Percentiles rank a stretch among this genome's conserved stretches.
These are phyloP conservation scores for Rhagoletis zephyria DNA, from an alignment of 1,140 invertebrate species.

Conservation along the genomic window DNA sequence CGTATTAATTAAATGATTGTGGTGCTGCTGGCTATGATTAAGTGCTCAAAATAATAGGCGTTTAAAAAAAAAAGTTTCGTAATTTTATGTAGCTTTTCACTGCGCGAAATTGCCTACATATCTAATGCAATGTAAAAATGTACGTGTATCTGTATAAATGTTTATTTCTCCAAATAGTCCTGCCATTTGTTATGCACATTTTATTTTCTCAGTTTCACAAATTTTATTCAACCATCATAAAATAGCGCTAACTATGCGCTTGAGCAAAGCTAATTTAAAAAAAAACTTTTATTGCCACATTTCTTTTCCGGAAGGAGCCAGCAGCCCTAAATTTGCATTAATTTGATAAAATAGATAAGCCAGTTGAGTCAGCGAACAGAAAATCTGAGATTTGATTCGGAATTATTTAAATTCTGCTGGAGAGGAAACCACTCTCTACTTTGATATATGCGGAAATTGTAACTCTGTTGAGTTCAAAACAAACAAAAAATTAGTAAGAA, in stretches of 20 bases:
- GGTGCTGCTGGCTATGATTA: constrained; percentile 5
- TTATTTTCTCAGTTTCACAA: background rate
- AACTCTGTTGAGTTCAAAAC: too few species aligned
- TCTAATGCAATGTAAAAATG: too few species aligned
- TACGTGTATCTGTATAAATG: too few species aligned
- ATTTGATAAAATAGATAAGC: background rate
- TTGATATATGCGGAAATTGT: too few species aligned
- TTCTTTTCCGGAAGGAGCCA: background rate
- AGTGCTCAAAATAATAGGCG: background rate
- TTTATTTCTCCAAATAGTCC: background rate
- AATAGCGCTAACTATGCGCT: background rate
- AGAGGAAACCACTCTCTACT: too few species aligned
- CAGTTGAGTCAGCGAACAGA: background rate
- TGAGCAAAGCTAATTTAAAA: background rate
- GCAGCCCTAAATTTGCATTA: background rate
- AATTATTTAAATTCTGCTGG: too few species aligned
- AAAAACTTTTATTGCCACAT: background rate
- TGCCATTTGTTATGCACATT: background rate
- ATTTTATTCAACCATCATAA: background rate
- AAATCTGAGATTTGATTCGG: too few species aligned
- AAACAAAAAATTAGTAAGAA: too few species aligned
- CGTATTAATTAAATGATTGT: constrained; percentile 24
- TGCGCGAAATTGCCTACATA: background rate
- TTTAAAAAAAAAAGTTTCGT: background rate
- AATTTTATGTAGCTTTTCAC: background rate